Base-by-base conservation (phyloP, 1,140 invertebrate species). In the Asobara japonica region DNA sequence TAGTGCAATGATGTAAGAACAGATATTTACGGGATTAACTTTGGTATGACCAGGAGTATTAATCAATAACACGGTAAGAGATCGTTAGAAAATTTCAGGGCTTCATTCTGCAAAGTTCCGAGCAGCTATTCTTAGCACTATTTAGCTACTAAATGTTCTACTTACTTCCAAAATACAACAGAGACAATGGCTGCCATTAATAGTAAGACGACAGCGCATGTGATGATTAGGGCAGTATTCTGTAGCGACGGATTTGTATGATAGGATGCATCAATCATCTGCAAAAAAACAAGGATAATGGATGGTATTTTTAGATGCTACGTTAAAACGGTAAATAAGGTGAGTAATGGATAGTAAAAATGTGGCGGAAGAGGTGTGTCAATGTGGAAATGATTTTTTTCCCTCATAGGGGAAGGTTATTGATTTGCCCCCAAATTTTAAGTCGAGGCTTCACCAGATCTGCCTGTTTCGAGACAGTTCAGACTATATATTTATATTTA, bases 151-250 rank as follows among this genome's bases (percentile, higher is more conserved):
- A 72, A 41, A 36, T 13, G 5, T n/a, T 65, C 30, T 84, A 93
- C 93, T 93, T 89, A 94, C 92, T 93, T 94, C 93, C 93, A 94
- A 86, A 94, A 91, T 77, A 93, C 89, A 71, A 94, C 90, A 77
- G 92, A 91, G 76, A 91, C 92, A 79, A 94, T 90, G 78, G 93
- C 90, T 70, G 93, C 90, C 82, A 93, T 92, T 74, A 93, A 87
- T 72, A 92, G 88, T 66, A 94, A 87, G 41, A 93, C 90, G 77
- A 93, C 88, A 71, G 92, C 92, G 83, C 92, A 93, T 64, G 93
- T 90, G 71, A 91, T 91, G 86, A 94, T 94, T 84, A 93, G 90
- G 73, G 93, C 92, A 72, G 92, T 93, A 71, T 92, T 93, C 86
- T 93, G 92, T 72, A 94, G 85, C 74, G 92, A 92, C 74, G 92